A percentile compares a stretch with the other conserved stretches of the same genome.
Evolutionary conservation across 2,888 invertebrate species (phyloP).

Genomic region (Atethmia centrago): DNA sequence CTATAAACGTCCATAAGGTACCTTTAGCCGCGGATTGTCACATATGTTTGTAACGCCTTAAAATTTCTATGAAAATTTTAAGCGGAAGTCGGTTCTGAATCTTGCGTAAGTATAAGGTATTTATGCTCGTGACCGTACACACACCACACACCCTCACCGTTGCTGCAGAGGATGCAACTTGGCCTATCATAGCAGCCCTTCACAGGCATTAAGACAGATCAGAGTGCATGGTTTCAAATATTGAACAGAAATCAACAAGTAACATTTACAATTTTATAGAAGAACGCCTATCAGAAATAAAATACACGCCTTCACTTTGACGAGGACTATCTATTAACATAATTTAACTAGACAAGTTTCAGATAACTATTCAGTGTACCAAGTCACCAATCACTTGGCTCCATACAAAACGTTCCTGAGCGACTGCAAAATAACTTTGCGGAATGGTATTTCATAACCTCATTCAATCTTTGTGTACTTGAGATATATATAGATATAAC

Average conservation of each 20-base stretch:
- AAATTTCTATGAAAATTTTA: background rate
- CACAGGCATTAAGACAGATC: background rate
- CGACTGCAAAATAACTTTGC: conserved; percentile 12
- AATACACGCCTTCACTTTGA: too few species aligned
- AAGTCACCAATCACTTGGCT: conserved; percentile 17
- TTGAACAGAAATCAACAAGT: background rate
- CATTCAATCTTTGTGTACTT: conserved; percentile 1
- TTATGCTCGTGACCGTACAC: background rate
- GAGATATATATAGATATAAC: background rate
- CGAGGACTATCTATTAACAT: conserved; percentile 6
- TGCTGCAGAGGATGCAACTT: background rate
- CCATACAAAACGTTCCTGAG: conserved; percentile 28
- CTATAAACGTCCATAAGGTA: too few species aligned
- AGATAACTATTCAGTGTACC: conserved; percentile 24
- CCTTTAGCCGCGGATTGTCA: too few species aligned
- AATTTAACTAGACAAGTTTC: conserved; percentile 27
- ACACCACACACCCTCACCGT: background rate
- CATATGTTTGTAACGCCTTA: too few species aligned
- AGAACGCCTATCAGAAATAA: background rate
- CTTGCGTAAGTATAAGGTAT: background rate
- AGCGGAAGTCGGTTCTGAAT: background rate
- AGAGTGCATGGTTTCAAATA: background rate
- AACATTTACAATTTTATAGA: background rate
- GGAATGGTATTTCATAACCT: conserved; percentile 32
- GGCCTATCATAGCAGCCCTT: background rate